Base-by-base conservation (phyloP, 1,140 invertebrate species). In the Helicoverpa zea region DNA sequence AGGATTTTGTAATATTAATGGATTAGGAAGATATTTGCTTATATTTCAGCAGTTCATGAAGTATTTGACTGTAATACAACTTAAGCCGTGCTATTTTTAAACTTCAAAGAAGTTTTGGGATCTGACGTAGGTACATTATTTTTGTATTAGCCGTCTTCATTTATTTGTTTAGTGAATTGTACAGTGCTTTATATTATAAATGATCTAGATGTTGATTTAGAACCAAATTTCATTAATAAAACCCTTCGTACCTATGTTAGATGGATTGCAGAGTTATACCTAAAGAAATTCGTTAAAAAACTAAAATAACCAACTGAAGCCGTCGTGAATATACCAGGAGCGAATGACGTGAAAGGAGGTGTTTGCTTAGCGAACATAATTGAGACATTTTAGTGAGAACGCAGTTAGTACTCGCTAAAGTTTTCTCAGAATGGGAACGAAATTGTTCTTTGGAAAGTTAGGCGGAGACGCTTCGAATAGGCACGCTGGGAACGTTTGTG, bases 381-480 rank as follows among this genome's bases (percentile, higher is more conserved):
- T 82, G 82, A 86, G 80, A 81, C 81, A 79, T 83, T 81, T 86
- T 80, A 81, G 76, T n/a, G 81, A 70, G 63, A 83, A 86, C 77
- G 81, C 80, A 79, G 79, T 83, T 86, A 84, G 75, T 75, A 79
- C 35, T 58, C 72, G 70, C 16, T 66, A 18, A 82, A 82, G 83
- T 82, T 82, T 84, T 81, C 82, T 58, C 79, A 64, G 63, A 81
- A 83, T 80, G 75, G 63, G 76, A 79, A 81, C 76, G 61, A 76
- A 85, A 83, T 81, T 81, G 76, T 83, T 83, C 81, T 81, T 80
- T 59, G 49, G 51, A 66, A 84, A 82, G 58, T 84, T 75, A 29
- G 47, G 75, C 58, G 66, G 35, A 30, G 72, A 63, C 18, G 14
- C 49, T 72, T 72, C 18, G 58, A 30, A 76, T 76, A 76, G 73